Base-by-base conservation (phyloP, 2,797 vertebrate species). In the Dendrocincla fuliginosa region DNA sequence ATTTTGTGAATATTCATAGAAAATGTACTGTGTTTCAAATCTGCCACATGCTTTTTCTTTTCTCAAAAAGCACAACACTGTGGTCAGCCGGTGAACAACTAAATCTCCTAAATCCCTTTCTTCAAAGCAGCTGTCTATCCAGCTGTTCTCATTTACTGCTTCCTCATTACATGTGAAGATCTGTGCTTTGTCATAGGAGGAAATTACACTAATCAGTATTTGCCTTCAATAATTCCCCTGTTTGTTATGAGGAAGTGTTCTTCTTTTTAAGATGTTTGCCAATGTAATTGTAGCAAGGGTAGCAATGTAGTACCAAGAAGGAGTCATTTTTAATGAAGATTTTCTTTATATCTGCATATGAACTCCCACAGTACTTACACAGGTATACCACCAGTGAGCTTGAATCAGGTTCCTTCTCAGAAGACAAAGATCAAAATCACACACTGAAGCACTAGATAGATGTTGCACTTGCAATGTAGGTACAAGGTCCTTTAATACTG, bases 401-500 rank as follows among this genome's bases (percentile, higher is more conserved):
- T 76, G 42, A 71, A 39, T 49, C 50, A 7, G 3, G 5, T 59
- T 78, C 35, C 4, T 4, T 30, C 30, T 53, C 33, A 23, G 37
- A 64, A 15, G 5, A 2, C 20, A 83, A 50, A 80, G 20, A 23
- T 15, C 42, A 52, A 80, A 84, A 57, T 25, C 47, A 28, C 41
- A 22, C 22, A 13, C 6, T 28, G 42, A 35, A 47, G 10, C 22
- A 44, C 11, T 23, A 41, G 33, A 13, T 1, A 20, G 4, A 15
- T 28, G 5, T 2, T 9, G 1, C 4, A 12, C 1, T 3, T 53
- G 9, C 13, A 61, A 8, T 23, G 24, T 15, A 2, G 19, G 16
- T 33, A 60, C 13, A 17, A 39, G 5, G 10, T 17, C 18, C 42
- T 69, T 64, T 11, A 44, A 22, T 20, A 44, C 10, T 44, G 11